Evolutionary conservation across 2,113 vertebrate species (phyloP).

Genomic region (Coracopsis vasa): DNA sequence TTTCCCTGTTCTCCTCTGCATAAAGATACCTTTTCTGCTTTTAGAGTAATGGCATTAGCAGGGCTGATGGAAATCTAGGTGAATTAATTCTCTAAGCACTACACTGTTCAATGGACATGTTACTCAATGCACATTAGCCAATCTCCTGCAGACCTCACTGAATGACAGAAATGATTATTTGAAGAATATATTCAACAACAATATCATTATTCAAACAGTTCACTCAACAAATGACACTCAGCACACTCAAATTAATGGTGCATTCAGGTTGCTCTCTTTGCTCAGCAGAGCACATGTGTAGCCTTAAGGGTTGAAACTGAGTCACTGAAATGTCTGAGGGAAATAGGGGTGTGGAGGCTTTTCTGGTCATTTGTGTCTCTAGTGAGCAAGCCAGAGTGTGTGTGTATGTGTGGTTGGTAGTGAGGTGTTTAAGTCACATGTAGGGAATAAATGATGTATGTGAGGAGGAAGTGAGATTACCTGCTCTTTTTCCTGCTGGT

Average conservation of each 20-base stretch:
- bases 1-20: not conserved
- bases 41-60: conserved; percentile 14
- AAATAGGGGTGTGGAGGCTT: not conserved
- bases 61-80: not conserved
- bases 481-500: not conserved
- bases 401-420: not conserved
- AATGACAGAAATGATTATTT: not conserved
- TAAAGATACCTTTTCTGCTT: not conserved
- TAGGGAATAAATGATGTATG: not conserved
- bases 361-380: not conserved
- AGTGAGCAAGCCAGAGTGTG: not conserved
- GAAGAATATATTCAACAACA: not conserved
- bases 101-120: not conserved
- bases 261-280: not conserved
- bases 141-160: not conserved
- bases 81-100: not conserved
- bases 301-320: not conserved
- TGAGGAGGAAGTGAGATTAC: not conserved
- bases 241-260: not conserved
- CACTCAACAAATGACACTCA: not conserved
- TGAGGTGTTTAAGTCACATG: not conserved
- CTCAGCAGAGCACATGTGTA: not conserved
- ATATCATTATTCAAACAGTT: not conserved
- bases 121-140: not conserved
- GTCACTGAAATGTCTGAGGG: not conserved